phyloP scores from a whole-genome alignment of 2,888 invertebrate species.

The Drosophila rellima region DNA sequence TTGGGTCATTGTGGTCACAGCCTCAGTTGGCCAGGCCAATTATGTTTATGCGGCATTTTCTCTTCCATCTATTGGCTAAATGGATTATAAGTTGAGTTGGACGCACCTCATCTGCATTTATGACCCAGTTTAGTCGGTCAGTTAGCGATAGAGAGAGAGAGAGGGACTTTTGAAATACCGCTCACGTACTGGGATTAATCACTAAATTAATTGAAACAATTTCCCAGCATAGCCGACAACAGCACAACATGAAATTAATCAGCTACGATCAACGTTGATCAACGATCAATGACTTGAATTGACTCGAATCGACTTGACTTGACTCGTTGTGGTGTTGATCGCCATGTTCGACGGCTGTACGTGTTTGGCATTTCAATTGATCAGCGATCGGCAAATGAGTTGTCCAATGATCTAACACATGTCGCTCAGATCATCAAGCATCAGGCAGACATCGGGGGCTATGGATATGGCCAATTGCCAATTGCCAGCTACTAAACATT shows the following conservation, averaged over 20 bases:
- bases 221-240: constrained; percentile 75
- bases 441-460: constrained; percentile 7
- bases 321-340: constrained; percentile 67
- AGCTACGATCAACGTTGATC: constrained; percentile 49
- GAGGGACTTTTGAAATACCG: constrained; percentile 42
- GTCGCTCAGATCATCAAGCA: constrained; percentile 69
- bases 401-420: constrained; percentile 76
- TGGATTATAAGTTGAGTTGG: constrained; percentile 53
- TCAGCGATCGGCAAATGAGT: constrained; percentile 70
- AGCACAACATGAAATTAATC: constrained; percentile 72
- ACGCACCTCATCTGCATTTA: constrained; percentile 64
- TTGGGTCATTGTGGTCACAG: constrained; percentile 60
- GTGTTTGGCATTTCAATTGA: constrained; percentile 76
- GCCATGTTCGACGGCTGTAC: constrained; percentile 75
- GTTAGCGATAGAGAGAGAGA: background rate
- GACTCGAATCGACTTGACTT: background rate
- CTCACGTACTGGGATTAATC: constrained; percentile 78
- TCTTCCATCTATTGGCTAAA: constrained; percentile 32
- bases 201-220: constrained; percentile 81
- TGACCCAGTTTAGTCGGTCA: constrained; percentile 66
- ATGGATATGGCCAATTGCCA: constrained; percentile 60
- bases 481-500: constrained; percentile 68
- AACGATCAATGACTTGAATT: constrained; percentile 36
- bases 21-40: constrained; percentile 24
- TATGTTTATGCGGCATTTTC: constrained; percentile 20